Conservation (phyloP, 2,113 vertebrate genomes). For the Microcebus griseorufus region DNA sequence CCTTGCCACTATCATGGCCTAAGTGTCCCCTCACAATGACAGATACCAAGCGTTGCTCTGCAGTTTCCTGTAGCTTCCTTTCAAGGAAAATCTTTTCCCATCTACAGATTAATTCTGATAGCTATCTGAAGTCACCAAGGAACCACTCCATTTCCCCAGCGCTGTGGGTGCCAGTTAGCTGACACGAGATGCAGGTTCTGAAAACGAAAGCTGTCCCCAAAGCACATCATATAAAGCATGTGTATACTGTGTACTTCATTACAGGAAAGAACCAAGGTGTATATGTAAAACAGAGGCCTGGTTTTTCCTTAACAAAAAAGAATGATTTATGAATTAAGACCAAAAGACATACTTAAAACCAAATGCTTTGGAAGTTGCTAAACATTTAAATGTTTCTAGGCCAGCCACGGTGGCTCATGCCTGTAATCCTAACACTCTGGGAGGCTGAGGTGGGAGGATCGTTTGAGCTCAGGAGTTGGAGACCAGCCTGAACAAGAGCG, state of each 20-base stretch:
- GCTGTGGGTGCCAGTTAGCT: background rate
- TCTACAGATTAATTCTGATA: slow-evolving; percentile 45
- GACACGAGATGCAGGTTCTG: slow-evolving; percentile 31
- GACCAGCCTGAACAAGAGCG: no score
- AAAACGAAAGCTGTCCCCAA: slow-evolving; percentile 39
- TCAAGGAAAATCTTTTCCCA: slow-evolving; percentile 21
- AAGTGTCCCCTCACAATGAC: background rate
- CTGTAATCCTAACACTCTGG: no score
- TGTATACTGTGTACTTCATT: background rate
- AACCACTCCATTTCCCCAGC: slow-evolving; percentile 47
- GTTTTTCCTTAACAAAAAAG: background rate
- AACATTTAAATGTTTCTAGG: background rate
- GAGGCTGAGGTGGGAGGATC: no score
- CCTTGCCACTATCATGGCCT: background rate
- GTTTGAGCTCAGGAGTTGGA: no score
- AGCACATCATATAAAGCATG: background rate
- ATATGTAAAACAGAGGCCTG: background rate
- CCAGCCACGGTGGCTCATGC: no score
- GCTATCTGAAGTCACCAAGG: slow-evolving; percentile 42
- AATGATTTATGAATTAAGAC: slow-evolving; percentile 34
- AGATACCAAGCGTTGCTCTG: background rate
- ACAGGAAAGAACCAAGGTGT: background rate
- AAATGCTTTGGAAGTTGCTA: slow-evolving; percentile 43
- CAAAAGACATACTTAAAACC: background rate
- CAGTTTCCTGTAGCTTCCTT: background rate